Conservation (phyloP, 2,113 vertebrate genomes). For the Pedetes capensis region DNA sequence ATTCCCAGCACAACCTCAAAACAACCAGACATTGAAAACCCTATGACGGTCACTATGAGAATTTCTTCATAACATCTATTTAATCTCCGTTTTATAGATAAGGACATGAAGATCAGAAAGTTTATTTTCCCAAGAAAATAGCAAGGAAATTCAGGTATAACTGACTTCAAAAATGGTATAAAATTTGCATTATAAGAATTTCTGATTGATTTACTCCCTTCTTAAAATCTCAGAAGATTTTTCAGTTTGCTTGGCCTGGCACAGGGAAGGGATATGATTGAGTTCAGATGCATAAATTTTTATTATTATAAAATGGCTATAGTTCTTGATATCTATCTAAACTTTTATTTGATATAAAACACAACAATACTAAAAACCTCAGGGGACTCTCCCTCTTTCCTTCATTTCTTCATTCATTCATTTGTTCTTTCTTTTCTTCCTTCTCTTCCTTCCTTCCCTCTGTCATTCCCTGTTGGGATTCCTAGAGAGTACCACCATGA, state of each 20-base stretch:
- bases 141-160: neutral
- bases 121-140: neutral
- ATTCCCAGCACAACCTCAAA: too few species aligned
- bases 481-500: too few species aligned
- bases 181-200: neutral
- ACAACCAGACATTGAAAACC: too few species aligned
- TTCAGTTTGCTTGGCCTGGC: neutral
- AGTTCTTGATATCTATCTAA: neutral
- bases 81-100: neutral
- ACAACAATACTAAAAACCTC: neutral
- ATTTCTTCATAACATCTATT: too few species aligned
- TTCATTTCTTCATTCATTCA: too few species aligned
- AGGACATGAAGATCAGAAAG: neutral
- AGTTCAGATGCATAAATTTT: neutral
- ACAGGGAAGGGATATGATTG: neutral
- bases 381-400: rapidly evolving
- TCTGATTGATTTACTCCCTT: neutral
- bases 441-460: neutral
- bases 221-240: neutral
- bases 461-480: too few species aligned
- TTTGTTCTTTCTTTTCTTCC: neutral
- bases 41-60: too few species aligned
- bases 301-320: neutral
- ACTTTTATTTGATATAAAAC: neutral
- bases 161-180: neutral